A percentile compares a stretch with the other conserved stretches of the same genome.
Conservation (phyloP, 2,797 vertebrate species). For the Tarsius wallacei region DNA sequence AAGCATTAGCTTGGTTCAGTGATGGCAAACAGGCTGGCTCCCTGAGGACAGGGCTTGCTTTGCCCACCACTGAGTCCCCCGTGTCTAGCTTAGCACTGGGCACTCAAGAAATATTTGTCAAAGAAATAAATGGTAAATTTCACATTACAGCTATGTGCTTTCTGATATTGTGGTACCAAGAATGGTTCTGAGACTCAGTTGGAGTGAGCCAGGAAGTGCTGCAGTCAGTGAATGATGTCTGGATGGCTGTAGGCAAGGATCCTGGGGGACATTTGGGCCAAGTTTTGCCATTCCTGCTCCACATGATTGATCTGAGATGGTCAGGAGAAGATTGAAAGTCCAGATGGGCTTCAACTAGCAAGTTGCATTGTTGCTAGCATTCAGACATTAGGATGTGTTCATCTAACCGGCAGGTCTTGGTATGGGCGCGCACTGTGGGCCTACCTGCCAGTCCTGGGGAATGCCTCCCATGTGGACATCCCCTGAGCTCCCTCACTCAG, state of each 20-base stretch:
- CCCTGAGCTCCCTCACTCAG: background rate
- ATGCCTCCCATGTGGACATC: rapidly evolving
- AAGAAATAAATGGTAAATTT: background rate
- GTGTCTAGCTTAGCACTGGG: background rate
- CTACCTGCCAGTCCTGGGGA: background rate
- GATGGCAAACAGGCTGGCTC: background rate
- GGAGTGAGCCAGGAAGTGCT: background rate
- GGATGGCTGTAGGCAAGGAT: background rate
- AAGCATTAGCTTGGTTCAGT: background rate
- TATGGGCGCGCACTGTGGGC: background rate
- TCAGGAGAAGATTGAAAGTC: background rate
- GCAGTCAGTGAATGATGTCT: rapidly evolving
- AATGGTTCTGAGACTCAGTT: background rate
- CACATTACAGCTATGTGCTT: background rate
- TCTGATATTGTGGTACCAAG: background rate
- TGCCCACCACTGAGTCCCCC: background rate
- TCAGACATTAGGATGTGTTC: background rate
- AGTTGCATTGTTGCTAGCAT: background rate
- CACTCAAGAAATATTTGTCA: background rate
- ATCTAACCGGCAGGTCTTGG: background rate
- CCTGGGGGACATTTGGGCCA: too few relatives aligned
- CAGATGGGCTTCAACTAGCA: rapidly evolving
- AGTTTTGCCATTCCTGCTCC: background rate
- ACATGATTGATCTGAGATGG: background rate
- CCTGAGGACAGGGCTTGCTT: background rate